Conservation (phyloP, 2,113 vertebrate species). For the Setophaga kirtlandii region DNA sequence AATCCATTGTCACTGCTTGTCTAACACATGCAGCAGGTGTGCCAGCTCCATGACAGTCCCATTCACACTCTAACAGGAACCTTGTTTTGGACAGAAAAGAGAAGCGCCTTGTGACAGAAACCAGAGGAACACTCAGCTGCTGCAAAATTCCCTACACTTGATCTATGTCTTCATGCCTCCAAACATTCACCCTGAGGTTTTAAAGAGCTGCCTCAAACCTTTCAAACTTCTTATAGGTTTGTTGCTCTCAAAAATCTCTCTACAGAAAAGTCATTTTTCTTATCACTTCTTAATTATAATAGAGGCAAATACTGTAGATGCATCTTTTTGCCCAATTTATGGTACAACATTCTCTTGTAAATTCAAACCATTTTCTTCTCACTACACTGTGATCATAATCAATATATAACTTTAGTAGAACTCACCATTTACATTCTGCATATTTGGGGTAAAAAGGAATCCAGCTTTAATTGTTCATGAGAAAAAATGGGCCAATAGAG, state of each 20-base stretch:
- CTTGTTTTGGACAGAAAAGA: not conserved
- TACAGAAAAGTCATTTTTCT: not conserved
- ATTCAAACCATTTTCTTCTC: not conserved
- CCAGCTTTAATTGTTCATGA: not conserved
- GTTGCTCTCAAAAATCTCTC: not conserved
- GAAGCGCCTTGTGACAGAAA: not conserved
- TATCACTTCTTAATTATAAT: not conserved
- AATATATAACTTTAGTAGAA: not conserved
- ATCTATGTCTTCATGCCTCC: not conserved
- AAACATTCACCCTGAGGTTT: not conserved
- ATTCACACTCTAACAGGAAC: not conserved
- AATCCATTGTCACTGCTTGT: not conserved
- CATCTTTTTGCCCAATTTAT: not conserved
- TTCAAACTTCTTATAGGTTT: not conserved
- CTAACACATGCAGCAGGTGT: not conserved
- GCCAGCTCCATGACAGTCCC: not conserved
- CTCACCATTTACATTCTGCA: not conserved
- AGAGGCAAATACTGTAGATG: not conserved
- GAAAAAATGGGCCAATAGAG: not conserved
- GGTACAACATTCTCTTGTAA: not conserved
- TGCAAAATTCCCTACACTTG: not conserved
- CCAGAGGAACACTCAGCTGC: not conserved
- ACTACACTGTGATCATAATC: not conserved
- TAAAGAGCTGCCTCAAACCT: not conserved
- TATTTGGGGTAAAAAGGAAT: not conserved